Base-by-base conservation (phyloP, 2,888 invertebrate species). In the Charanyca ferruginea region DNA sequence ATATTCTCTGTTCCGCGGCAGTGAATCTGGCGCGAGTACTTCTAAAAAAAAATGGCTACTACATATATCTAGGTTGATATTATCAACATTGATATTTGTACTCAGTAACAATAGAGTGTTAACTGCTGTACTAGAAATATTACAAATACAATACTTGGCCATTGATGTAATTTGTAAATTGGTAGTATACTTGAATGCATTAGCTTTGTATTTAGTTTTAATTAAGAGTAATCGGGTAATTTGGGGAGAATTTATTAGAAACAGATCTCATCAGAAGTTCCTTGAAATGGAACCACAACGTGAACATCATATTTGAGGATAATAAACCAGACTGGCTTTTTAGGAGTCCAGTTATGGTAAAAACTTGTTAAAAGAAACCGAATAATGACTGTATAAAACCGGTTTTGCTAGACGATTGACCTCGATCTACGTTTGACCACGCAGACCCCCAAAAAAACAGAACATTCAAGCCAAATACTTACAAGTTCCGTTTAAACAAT, bases 11-110 rank as follows among this genome's bases (percentile, higher is more conserved):
- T 65, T 28, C 3, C 41, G 32, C 9, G 20, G 11, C 6, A 20
- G n/a, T 11, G 23, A 23, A 22, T 13, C 32, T 5, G n/a, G 22
- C n/a, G n/a, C n/a, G 0, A 45, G 11, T 18, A 66, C 16, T 18
- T 18, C 66, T 13, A 38, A 11, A 4, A 20, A 23, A 9, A 66
- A 42, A 66, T 55, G 67, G 23, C 8, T 42, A 55, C 11, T 66
- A 66, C 13, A 48, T n/a, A n/a, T n/a, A n/a, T n/a, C n/a, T n/a
- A n/a, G n/a, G n/a, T n/a, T n/a, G n/a, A n/a, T n/a, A n/a, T n/a
- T 66, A 66, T 48, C 53, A 2, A 32, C 54, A 11, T 18, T 66
- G n/a, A 47, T 66, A 53, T 66, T 66, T 32, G 11, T 66, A 16
- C 18, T 59, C 0, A 45, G 67, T 7, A 51, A 67, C 23, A 9